A percentile compares a stretch with the other conserved stretches of the same genome.
Evolutionary conservation across 2,113 vertebrate species (phyloP).

Genomic region (Cavia porcellus): DNA sequence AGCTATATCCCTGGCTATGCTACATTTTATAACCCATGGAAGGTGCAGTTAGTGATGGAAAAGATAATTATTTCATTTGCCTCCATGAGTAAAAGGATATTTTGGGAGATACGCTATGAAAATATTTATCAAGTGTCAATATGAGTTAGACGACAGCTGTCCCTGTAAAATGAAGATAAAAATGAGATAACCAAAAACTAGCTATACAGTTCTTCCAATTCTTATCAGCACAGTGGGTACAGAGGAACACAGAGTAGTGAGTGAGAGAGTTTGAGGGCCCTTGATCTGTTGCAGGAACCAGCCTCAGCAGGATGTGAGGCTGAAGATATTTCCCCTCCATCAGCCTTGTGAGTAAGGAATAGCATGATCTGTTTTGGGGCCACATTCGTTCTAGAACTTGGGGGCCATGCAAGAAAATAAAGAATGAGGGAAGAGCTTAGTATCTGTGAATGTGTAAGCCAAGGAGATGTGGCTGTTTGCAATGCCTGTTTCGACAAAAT

Average conservation of each 20-base stretch:
- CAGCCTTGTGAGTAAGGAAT: neutral
- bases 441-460: neutral
- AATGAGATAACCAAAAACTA: neutral
- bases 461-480: neutral
- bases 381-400: neutral
- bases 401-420: neutral
- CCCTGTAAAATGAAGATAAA: neutral
- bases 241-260: neutral
- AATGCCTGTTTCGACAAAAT: neutral
- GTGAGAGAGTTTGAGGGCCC: neutral
- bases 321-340: neutral
- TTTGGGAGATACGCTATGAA: neutral
- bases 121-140: neutral
- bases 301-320: neutral
- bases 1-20: no score
- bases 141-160: conserved; percentile 2
- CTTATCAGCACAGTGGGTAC: neutral
- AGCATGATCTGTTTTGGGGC: neutral
- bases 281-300: neutral
- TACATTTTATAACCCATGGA: neutral
- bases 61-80: conserved; percentile 8
- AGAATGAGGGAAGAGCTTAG: neutral
- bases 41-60: neutral
- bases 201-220: neutral
- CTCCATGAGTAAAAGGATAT: neutral